Base-by-base conservation (phyloP, 1,140 invertebrate species). In the Zaprionus vittiger region DNA sequence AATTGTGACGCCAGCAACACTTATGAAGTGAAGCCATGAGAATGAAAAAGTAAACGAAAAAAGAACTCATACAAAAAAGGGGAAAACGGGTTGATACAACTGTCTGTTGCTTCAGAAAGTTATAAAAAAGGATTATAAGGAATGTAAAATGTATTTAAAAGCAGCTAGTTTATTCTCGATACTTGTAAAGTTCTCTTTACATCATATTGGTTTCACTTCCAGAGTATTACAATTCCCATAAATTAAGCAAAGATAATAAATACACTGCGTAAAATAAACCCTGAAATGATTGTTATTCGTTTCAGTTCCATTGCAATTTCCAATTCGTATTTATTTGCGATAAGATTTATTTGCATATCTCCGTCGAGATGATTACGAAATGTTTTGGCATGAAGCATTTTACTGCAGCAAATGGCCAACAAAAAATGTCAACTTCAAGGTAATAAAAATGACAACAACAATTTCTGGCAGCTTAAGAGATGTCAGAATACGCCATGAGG, bases 361-460 rank as follows among this genome's bases (percentile, higher is more conserved):
- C 24, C 15, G 52, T 37, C 22, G 47, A 52, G 47, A 66, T 56
- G 34, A 54, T 44, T 56, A 57, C 64, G 38, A 66, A 66, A 57
- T 66, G 55, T 14, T 59, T 47, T 31, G 26, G 38, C 56, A n/a
- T 24, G n/a, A 9, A 67, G 64, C 64, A 64, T 17, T 28, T 56
- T 28, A 52, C 54, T 31, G 54, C 54, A 6, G 7, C 24, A 55
- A 61, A 44, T 15, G 37, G 59, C 49, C 59, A 37, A n/a, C 47
- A 20, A 41, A 56, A 41, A 31, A 67, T 61, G 47, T 68, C 66
- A 56, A 41, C 72, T 62, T 22, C 49, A 69, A 37, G 38, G 59
- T 52, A 70, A 70, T 62, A 74, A 74, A 74, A 68, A 63, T 63
- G 59, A 63, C 57, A 70, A 52, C 20, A 52, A 70, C 12, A 34